Percentiles rank a stretch among this genome's conserved stretches.
These are phyloP conservation scores for Hapalemur alaotrensis DNA, from an alignment of 2,797 vertebrate genomes.

Conservation along the genomic window DNA sequence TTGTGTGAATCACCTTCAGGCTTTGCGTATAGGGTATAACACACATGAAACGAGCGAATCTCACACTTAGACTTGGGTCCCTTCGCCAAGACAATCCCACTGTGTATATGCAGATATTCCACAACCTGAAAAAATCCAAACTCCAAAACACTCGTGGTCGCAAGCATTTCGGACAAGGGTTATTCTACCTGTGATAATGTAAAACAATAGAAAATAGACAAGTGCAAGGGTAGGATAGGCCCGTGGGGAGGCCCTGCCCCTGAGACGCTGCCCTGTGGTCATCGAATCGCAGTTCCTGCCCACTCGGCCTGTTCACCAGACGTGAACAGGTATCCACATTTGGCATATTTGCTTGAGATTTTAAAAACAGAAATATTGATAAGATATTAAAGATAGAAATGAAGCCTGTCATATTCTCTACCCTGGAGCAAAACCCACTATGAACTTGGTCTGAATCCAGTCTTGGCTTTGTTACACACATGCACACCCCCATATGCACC, in stretches of 20 bases:
- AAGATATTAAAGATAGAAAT: not conserved
- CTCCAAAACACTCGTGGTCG: not conserved
- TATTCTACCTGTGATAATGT: not conserved
- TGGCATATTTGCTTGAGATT: not conserved
- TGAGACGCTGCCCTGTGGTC: fast-evolving
- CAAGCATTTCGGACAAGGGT: not conserved
- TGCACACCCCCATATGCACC: fast-evolving
- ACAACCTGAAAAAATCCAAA: not conserved
- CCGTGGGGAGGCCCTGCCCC: fast-evolving
- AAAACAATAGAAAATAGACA: not conserved
- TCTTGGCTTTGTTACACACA: not conserved
- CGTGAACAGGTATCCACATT: fast-evolving
- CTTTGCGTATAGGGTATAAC: not conserved
- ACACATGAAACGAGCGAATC: not conserved
- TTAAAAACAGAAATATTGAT: not conserved
- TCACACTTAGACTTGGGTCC: not conserved
- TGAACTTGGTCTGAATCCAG: not conserved
- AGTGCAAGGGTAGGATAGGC: not conserved
- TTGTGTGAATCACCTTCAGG: not conserved
- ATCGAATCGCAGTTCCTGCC: not conserved
- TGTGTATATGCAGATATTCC: not conserved
- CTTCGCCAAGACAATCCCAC: not conserved
- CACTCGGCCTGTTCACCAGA: not conserved
- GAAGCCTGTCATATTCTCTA: not conserved
- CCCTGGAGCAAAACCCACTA: fast-evolving